Percentiles rank a stretch among this genome's conserved stretches.
Evolutionary conservation across 2,888 invertebrate genomes (phyloP).

Genomic region (Colostygia pectinataria): DNA sequence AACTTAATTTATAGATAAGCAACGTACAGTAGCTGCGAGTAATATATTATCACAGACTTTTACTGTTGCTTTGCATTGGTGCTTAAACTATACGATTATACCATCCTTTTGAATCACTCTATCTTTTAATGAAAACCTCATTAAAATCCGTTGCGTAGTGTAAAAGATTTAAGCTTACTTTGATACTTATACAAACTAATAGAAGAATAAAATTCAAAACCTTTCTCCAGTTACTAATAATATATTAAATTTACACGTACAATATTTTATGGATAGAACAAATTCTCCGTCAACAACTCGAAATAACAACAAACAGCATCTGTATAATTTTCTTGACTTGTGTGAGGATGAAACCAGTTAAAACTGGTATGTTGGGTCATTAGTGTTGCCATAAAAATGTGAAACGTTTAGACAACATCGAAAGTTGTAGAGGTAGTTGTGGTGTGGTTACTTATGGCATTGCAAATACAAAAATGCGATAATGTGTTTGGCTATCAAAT

Average conservation of each 20-base stretch:
- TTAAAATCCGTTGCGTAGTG: no score
- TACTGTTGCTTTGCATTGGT: no score
- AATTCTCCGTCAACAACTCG: slow-evolving; percentile 18
- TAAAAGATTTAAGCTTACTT: no score
- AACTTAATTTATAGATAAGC: no score
- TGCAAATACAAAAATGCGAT: background rate
- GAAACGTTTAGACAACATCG: slow-evolving; percentile 47
- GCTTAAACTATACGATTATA: no score
- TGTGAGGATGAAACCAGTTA: slow-evolving; percentile 28
- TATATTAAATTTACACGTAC: no score
- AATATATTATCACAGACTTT: no score
- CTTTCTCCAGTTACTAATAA: background rate
- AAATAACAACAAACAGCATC: slow-evolving; percentile 30
- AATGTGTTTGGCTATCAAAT: background rate
- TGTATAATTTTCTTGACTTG: slow-evolving; percentile 24
- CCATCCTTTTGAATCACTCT: no score
- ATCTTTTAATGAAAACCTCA: no score
- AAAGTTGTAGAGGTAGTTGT: slow-evolving; percentile 51
- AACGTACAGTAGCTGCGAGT: no score
- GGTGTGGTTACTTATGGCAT: slow-evolving; percentile 1
- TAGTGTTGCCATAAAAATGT: slow-evolving; percentile 49
- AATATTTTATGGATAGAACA: background rate
- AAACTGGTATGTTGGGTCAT: slow-evolving; percentile 47
- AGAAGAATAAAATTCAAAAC: background rate
- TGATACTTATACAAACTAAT: background rate